Base-by-base conservation (phyloP, 2,797 vertebrate species). In the Lagodon rhomboides region DNA sequence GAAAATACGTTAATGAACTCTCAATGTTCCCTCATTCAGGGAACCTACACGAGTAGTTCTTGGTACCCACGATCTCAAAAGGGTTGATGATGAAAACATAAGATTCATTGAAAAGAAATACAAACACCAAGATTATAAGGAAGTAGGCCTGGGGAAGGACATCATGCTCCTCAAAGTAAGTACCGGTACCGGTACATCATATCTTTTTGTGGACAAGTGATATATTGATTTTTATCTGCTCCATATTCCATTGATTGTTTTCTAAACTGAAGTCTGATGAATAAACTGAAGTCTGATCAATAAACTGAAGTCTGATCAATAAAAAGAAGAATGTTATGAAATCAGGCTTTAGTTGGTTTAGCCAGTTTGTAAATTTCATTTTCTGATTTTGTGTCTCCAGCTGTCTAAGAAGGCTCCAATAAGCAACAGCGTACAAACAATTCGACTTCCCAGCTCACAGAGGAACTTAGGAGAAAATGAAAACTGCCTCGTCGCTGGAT, bases 131-230 rank as follows among this genome's bases (percentile, higher is more conserved):
- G 15, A 6, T 25, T 84, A 25, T 43, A 0, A 9, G 25, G 0
- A n/a, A 0, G 0, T 15, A 3, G 0, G 0, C 1, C 1, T 0
- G 38, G 72, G 61, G 43, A 75, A 70, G 6, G 86, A 91, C 75
- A 85, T 91, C 54, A 79, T 89, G 86, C 83, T 91, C 56, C 82
- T 91, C 16, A 85, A 77, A 75, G 90, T 90, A 87, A 69, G 64
- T 34, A n/a, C n/a, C n/a, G n/a, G n/a, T n/a, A n/a, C n/a, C n/a
- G n/a, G n/a, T n/a, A 51, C 12, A 15, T 44, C 43, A 15, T 15
- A 11, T 12, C 12, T 43, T 15, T 44, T 44, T 44, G 13, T 13
- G 13, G 43, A 12, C 43, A 44, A 3, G 4, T 30, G 3, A 30
- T 30, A 30, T 30, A 44, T 44, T 44, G 43, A n/a, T 13, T 44